Percentiles rank a stretch among this genome's conserved stretches.
Evolutionary conservation across 2,888 invertebrate genomes (phyloP).

Genomic region (Oxyscelio sp.): DNA sequence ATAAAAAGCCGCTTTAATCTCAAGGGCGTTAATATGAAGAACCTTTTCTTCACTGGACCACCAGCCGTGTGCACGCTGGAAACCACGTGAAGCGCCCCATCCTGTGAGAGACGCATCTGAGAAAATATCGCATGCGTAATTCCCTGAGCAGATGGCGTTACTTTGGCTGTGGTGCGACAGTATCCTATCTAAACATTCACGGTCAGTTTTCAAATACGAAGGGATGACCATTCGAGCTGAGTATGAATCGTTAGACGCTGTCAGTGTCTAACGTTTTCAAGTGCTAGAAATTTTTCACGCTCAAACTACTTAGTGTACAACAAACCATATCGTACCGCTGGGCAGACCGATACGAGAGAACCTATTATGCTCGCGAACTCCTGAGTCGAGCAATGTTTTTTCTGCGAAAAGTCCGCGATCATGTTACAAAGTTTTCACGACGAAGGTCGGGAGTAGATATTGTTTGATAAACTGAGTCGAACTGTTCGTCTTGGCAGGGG

Average conservation of each 20-base stretch:
- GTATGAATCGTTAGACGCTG: neutral
- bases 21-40: conserved; percentile 31
- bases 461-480: conserved; percentile 16
- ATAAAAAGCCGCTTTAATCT: conserved; percentile 26
- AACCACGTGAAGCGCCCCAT: conserved; percentile 27
- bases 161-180: neutral
- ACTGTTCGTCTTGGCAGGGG: too few relatives aligned
- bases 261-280: too few relatives aligned
- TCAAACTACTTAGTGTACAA: conserved; percentile 17
- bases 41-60: conserved; percentile 14
- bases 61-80: conserved; percentile 23
- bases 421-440: neutral
- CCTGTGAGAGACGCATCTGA: too few relatives aligned
- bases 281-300: too few relatives aligned
- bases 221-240: neutral
- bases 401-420: neutral
- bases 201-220: neutral
- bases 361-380: conserved; percentile 42
- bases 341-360: conserved; percentile 42
- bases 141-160: neutral
- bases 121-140: neutral
- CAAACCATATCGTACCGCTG: conserved; percentile 38
- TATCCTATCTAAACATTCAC: neutral
- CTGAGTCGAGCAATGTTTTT: conserved; percentile 2
- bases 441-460: conserved; percentile 15